Conservation (phyloP, 2,113 vertebrate species). For the Pituophis catenifer region DNA sequence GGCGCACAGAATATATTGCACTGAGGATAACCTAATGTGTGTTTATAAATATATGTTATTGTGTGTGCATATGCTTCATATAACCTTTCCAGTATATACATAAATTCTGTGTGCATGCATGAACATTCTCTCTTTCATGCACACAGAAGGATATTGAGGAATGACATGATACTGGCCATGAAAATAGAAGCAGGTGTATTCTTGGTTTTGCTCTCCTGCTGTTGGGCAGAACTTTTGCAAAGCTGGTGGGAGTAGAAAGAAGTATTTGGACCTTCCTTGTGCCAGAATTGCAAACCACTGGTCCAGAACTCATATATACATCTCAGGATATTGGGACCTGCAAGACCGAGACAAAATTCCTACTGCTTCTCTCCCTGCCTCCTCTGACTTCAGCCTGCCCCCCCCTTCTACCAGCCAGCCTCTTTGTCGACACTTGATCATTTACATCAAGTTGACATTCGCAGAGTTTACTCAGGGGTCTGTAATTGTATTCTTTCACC, state of each 20-base stretch:
- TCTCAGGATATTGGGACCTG: neutral
- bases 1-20: neutral
- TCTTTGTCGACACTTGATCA: conserved; percentile 91
- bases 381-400: conserved; percentile 31
- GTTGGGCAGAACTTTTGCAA: conserved; percentile 23
- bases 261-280: accelerated
- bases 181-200: neutral
- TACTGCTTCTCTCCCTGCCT: conserved; percentile 26
- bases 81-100: neutral
- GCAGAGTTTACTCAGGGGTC: conserved; percentile 98
- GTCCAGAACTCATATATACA: neutral
- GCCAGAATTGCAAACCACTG: accelerated
- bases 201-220: conserved; percentile 20
- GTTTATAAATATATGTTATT: neutral
- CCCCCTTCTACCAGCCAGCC: conserved; percentile 46
- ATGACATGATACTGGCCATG: neutral
- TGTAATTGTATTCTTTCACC: conserved; percentile 99
- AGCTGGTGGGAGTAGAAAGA: accelerated
- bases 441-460: conserved; percentile 99
- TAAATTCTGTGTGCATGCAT: neutral
- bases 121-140: neutral
- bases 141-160: neutral
- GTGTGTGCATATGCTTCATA: neutral
- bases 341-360: conserved; percentile 31
- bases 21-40: neutral